phyloP scores from a whole-genome alignment of 2,113 vertebrate genomes.

The Amblyopsis rosae region DNA sequence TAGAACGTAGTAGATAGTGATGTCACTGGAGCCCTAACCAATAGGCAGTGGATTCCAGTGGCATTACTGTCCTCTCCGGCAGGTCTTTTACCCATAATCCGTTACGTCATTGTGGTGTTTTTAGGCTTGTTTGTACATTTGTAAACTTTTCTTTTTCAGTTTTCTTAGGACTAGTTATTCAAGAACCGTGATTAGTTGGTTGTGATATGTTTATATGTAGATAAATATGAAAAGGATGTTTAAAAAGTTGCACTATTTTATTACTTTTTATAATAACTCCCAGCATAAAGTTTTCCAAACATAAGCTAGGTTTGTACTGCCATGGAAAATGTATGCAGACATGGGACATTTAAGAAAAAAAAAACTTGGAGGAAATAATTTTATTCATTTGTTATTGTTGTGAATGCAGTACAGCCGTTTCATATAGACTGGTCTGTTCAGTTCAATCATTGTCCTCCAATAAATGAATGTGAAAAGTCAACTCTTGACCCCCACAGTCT shows the following conservation, averaged over 20 bases:
- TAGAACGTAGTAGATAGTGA: too few relatives aligned
- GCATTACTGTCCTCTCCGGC: slow-evolving; percentile 16
- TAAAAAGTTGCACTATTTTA: slow-evolving; percentile 79
- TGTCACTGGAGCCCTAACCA: too few relatives aligned
- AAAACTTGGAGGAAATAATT: slow-evolving; percentile 30
- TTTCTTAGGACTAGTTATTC: slow-evolving; percentile 40
- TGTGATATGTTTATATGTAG: slow-evolving; percentile 75
- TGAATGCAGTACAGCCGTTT: slow-evolving; percentile 33
- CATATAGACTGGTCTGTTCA: slow-evolving; percentile 17
- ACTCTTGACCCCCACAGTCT: neutral
- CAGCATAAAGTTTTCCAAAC: slow-evolving; percentile 53
- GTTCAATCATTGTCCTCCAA: slow-evolving; percentile 48
- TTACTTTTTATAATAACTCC: slow-evolving; percentile 76
- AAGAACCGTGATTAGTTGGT: slow-evolving; percentile 36
- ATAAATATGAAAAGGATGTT: slow-evolving; percentile 68
- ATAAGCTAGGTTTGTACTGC: slow-evolving; percentile 47
- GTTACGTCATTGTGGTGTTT: slow-evolving; percentile 77
- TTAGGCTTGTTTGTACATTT: slow-evolving; percentile 67
- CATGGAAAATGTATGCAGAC: slow-evolving; percentile 36
- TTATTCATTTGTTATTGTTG: slow-evolving; percentile 34
- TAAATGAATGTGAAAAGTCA: slow-evolving; percentile 43
- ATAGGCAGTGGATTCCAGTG: too few relatives aligned
- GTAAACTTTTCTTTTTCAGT: slow-evolving; percentile 74
- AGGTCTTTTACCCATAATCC: slow-evolving; percentile 38
- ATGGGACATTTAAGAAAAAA: slow-evolving; percentile 36